A percentile compares a stretch with the other conserved stretches of the same genome.
These are phyloP conservation scores for Zeuzera pyrina DNA, from an alignment of 2,888 invertebrate genomes.

Conservation along the genomic window DNA sequence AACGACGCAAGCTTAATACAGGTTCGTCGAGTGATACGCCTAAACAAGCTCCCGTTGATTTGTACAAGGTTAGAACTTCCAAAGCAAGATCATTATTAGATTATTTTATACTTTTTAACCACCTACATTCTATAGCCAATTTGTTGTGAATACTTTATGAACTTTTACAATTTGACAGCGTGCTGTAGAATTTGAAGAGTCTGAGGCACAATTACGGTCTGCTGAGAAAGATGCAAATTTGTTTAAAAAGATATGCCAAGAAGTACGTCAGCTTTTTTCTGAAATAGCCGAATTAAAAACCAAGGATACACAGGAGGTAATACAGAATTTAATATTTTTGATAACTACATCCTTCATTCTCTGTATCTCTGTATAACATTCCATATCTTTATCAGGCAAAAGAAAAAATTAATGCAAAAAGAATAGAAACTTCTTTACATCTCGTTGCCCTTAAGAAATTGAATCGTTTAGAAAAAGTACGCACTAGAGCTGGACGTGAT, in stretches of 20 bases:
- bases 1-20: conserved; percentile 68
- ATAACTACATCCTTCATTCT: too few relatives aligned
- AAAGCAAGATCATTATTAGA: too few relatives aligned
- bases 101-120: conserved; percentile 3
- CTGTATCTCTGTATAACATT: too few relatives aligned
- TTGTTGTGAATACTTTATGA: not conserved
- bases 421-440: conserved; percentile 81
- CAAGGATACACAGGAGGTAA: conserved; percentile 70
- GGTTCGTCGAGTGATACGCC: conserved; percentile 40
- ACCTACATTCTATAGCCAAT: not conserved
- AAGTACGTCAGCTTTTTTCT: conserved; percentile 77
- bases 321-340: conserved; percentile 4
- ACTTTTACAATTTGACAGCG: conserved; percentile 51
- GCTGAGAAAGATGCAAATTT: conserved; percentile 78
- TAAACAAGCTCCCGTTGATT: conserved; percentile 65
- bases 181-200: conserved; percentile 81
- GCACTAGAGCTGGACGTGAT: conserved; percentile 87
- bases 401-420: conserved; percentile 77
- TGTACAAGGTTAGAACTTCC: conserved; percentile 75
- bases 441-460: conserved; percentile 90
- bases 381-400: conserved; percentile 61
- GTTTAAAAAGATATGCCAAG: conserved; percentile 79
- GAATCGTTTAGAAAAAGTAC: conserved; percentile 91
- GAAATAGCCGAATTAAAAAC: conserved; percentile 79
- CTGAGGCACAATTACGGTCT: conserved; percentile 77